Evolutionary conservation across 2,113 vertebrate species (phyloP).

Genomic region (Halichoerus grypus): DNA sequence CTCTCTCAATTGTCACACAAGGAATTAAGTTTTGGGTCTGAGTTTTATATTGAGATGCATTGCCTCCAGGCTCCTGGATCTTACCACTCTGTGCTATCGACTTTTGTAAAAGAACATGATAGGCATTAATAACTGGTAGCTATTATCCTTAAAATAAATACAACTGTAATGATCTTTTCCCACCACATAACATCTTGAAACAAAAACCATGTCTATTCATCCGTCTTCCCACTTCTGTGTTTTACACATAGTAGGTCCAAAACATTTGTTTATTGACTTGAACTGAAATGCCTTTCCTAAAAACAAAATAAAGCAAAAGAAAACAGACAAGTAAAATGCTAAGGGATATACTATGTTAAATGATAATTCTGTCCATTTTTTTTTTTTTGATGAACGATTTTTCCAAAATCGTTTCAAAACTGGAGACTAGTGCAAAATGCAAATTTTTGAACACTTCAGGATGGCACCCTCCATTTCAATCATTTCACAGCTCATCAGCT

Average conservation of each 20-base stretch:
- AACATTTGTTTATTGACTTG: neutral
- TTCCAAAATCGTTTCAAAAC: neutral
- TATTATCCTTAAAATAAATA: neutral
- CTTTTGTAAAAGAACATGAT: slow-evolving; percentile 12
- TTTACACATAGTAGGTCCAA: neutral
- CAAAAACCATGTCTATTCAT: neutral
- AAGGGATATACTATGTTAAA: neutral
- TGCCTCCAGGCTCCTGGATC: neutral
- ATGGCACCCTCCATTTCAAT: slow-evolving; percentile 15
- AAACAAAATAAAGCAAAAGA: neutral
- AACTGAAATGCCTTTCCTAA: neutral
- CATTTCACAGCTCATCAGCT: slow-evolving; percentile 57
- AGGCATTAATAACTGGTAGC: neutral
- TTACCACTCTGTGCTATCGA: neutral
- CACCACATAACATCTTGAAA: neutral
- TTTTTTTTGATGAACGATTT: neutral
- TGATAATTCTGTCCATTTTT: neutral
- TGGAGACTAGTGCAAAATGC: neutral
- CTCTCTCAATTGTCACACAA: neutral
- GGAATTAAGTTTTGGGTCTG: neutral
- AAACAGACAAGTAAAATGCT: neutral
- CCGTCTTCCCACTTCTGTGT: neutral
- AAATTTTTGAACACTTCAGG: neutral
- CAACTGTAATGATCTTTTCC: neutral
- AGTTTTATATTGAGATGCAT: neutral